Conservation (phyloP, 2,797 vertebrate species). For the Prunella strophiata region DNA sequence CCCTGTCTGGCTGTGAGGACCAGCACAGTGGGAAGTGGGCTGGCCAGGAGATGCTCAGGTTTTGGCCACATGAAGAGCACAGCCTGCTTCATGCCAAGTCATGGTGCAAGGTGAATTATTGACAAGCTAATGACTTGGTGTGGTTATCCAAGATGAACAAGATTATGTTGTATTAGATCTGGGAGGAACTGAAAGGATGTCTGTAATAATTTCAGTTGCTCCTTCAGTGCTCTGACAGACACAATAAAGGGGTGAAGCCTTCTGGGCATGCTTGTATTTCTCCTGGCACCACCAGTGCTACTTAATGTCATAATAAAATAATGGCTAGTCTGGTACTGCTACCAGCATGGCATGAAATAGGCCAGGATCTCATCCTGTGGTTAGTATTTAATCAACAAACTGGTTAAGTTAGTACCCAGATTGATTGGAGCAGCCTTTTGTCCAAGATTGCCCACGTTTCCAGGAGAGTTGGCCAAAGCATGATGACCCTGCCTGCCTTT, state of each 20-base stretch:
- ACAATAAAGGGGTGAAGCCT: not conserved
- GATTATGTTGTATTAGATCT: not conserved
- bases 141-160: not conserved
- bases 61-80: not conserved
- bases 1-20: not conserved
- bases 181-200: not conserved
- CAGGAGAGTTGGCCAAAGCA: not conserved
- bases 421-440: not conserved
- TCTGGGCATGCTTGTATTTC: not conserved
- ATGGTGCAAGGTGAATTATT: not conserved
- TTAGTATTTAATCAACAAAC: not conserved
- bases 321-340: not conserved
- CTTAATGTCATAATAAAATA: not conserved
- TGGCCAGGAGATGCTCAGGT: not conserved
- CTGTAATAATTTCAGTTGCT: not conserved
- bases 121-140: not conserved
- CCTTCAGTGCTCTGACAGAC: not conserved
- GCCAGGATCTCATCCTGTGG: not conserved
- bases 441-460: not conserved
- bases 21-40: not conserved
- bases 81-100: not conserved
- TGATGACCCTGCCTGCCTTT: not conserved
- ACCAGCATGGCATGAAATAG: not conserved
- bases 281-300: not conserved
- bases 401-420: not conserved